phyloP scores from a whole-genome alignment of 2,888 invertebrate genomes.

The Heliconius cydno region DNA sequence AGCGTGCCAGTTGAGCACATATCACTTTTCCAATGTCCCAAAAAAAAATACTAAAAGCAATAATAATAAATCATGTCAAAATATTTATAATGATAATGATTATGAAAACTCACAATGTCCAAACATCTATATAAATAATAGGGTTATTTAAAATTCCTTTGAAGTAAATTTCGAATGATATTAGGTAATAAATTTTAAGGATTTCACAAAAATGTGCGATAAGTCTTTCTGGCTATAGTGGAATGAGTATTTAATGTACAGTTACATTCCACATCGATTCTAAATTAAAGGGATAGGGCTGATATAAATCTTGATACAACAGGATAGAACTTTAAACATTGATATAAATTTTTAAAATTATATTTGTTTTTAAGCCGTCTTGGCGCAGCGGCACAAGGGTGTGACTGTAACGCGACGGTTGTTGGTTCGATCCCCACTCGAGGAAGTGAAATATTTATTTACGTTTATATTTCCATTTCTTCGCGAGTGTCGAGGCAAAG shows the following conservation, averaged over 20 bases:
- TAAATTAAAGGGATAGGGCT: slow-evolving; percentile 48
- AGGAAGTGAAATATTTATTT: too few species aligned
- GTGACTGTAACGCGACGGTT: too few species aligned
- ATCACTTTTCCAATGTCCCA: too few species aligned
- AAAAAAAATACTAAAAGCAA: background rate
- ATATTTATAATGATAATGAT: background rate
- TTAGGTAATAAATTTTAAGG: background rate
- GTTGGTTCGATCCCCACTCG: too few species aligned
- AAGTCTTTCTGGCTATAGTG: slow-evolving; percentile 39
- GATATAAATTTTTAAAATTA: slow-evolving; percentile 22
- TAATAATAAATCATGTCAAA: background rate
- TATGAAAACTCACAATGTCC: background rate
- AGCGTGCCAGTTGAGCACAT: too few species aligned
- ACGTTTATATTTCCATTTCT: too few species aligned
- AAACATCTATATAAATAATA: slow-evolving; percentile 3
- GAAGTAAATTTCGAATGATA: background rate
- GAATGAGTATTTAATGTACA: slow-evolving; percentile 9
- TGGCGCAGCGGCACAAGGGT: too few species aligned
- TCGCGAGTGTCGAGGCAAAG: too few species aligned
- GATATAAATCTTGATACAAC: slow-evolving; percentile 59
- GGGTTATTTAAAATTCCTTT: slow-evolving; percentile 3
- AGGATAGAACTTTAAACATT: slow-evolving; percentile 4
- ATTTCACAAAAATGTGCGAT: slow-evolving; percentile 17
- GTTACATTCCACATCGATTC: slow-evolving; percentile 50
- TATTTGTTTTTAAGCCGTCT: background rate